Evolutionary conservation across 2,797 vertebrate genomes (phyloP).

Genomic region (Pyrocephalus nanus): DNA sequence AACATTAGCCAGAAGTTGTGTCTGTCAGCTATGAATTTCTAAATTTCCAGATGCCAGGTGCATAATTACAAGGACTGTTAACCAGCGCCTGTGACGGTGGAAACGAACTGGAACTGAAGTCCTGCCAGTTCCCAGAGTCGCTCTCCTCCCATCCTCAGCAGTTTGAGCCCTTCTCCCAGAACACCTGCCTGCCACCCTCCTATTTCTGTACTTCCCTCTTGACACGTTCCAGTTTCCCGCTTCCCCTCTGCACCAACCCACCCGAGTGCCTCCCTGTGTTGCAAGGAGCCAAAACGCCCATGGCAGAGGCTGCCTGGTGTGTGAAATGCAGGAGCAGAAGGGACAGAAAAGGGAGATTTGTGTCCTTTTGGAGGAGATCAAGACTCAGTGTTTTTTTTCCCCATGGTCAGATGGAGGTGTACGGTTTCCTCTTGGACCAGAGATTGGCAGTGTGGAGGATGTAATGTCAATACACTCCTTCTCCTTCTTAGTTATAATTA

Average conservation of each 20-base stretch:
- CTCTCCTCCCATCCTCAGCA: background rate
- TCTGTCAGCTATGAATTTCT: background rate
- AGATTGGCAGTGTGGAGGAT: background rate
- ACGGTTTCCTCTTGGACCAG: background rate
- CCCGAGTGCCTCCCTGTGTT: fast-evolving
- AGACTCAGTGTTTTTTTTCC: background rate
- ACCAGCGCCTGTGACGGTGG: background rate
- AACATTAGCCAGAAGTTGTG: background rate
- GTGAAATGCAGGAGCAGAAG: background rate
- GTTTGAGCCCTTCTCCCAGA: background rate
- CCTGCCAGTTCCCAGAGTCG: background rate
- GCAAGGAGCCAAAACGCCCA: background rate
- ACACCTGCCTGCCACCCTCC: background rate
- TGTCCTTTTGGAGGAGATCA: background rate
- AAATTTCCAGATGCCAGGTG: background rate
- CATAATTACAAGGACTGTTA: background rate
- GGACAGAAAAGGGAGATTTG: fast-evolving
- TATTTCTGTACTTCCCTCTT: background rate
- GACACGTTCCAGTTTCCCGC: background rate
- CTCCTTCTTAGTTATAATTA: background rate
- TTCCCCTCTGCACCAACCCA: background rate
- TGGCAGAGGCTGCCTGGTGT: fast-evolving
- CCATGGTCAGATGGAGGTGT: background rate
- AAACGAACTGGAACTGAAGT: background rate
- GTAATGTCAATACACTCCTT: background rate